These are phyloP conservation scores for Yponomeuta cagnagella DNA, from an alignment of 2,888 invertebrate species.

Conservation along the genomic window DNA sequence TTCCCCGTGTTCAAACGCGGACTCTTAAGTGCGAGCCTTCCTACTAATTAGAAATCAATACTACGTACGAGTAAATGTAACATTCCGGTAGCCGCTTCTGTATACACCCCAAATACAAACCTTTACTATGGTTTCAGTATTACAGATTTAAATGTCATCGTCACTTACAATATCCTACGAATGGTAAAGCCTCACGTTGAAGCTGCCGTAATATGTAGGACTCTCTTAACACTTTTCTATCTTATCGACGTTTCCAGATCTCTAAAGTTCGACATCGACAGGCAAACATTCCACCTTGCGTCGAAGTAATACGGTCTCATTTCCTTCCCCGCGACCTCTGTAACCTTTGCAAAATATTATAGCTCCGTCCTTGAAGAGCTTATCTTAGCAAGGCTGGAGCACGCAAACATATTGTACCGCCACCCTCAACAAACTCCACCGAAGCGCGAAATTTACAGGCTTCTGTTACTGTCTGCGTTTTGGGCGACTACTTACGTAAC, in stretches of 20 bases:
- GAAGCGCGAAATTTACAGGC: slow-evolving; percentile 40
- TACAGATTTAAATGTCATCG: too few species aligned
- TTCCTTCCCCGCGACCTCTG: slow-evolving; percentile 33
- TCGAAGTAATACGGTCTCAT: slow-evolving; percentile 25
- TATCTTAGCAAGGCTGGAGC: slow-evolving; percentile 41
- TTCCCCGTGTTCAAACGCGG: not conserved
- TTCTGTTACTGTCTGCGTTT: slow-evolving; percentile 28
- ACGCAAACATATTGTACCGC: slow-evolving; percentile 48
- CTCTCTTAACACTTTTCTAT: slow-evolving; percentile 14
- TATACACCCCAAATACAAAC: slow-evolving; percentile 20
- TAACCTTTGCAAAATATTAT: slow-evolving; percentile 43
- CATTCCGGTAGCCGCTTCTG: slow-evolving; percentile 24
- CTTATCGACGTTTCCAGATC: slow-evolving; percentile 33
- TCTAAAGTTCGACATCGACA: slow-evolving; percentile 1
- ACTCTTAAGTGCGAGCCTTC: not conserved
- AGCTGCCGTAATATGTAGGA: slow-evolving; percentile 5
- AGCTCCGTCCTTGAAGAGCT: slow-evolving; percentile 34
- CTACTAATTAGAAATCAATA: slow-evolving; percentile 43
- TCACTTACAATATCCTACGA: not conserved
- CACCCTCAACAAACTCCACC: slow-evolving; percentile 30
- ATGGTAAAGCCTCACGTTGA: slow-evolving; percentile 4
- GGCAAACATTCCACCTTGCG: not conserved
- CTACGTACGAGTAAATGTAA: slow-evolving; percentile 24
- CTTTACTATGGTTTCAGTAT: not conserved
- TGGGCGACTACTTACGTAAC: slow-evolving; percentile 38